Base-by-base conservation (phyloP, 35 echinoderm and acorn worm genomes). In the Apostichopus californicus region DNA sequence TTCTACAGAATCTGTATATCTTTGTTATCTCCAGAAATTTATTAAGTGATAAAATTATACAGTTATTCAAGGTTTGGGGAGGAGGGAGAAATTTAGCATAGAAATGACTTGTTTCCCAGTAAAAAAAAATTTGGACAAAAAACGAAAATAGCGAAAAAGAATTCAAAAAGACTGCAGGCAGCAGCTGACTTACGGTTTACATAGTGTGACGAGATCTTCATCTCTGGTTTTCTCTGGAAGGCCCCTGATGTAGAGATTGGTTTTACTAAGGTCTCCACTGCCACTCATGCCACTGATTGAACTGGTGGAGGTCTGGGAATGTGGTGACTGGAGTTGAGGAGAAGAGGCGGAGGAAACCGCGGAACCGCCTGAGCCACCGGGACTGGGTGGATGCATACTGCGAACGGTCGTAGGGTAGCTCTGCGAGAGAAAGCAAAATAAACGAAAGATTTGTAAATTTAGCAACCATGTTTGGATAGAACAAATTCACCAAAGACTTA, bases 151-250 rank as follows among this genome's bases (percentile, higher is more conserved):
- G 34, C 34, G 34, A 46, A 46, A 28, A 4, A 68, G 64, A 68
- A 68, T 10, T 68, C 8, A 1, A 79, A 79, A 46, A 22, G 28
- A 79, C 34, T 8, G 77, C 14, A 9, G 14, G n/a, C 5, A 13
- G n/a, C 9, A 46, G 34, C 3, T 46, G 8, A 90, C 93, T 94
- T 85, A 94, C 93, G 60, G 77, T 94, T 91, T 94, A 94, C 93
- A 94, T 90, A 94, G 80, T 90, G 88, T 72, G 59, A 91, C 93
- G 57, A 94, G 88, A 65, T 94, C 93, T 20, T 82, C 87, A 77
- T 94, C 93, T 94, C 78, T 94, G 59, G 93, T 94, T 87, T 83
- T 94, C 64, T 90, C 77, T 77, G 93, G 93, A 94, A 94, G 93
- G 93, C 93, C 93, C 52, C 93, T 88, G 15, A 94, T 94, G 78